Evolutionary conservation across 1,140 invertebrate genomes (phyloP).

Genomic region (Drosophila littoralis): DNA sequence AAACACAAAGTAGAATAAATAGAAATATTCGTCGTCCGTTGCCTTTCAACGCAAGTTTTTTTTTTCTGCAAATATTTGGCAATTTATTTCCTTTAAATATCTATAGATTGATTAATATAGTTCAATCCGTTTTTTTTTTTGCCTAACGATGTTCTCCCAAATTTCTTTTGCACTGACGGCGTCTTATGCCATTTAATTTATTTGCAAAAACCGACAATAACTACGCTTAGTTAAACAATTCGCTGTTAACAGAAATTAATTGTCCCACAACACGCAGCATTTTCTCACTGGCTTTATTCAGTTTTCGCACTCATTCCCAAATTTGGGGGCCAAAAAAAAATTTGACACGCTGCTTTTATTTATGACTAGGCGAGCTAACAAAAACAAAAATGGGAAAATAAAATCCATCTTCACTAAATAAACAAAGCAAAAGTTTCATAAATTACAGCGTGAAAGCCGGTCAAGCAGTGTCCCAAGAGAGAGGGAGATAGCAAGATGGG

Average conservation of each 20-base stretch:
- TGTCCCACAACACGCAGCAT: constrained; percentile 52
- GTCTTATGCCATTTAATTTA: constrained; percentile 34
- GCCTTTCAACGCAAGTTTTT: too few relatives aligned
- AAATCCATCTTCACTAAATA: constrained; percentile 51
- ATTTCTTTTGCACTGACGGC: neutral
- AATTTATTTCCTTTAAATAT: too few relatives aligned
- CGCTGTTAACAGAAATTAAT: constrained; percentile 57
- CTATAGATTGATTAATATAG: neutral
- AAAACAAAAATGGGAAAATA: neutral
- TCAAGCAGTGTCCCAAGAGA: neutral
- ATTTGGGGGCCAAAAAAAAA: constrained; percentile 10
- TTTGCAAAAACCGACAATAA: constrained; percentile 32
- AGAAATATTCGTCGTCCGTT: too few relatives aligned
- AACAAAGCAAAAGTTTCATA: constrained; percentile 54
- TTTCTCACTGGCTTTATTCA: constrained; percentile 12
- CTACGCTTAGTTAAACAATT: constrained; percentile 45
- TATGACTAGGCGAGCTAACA: constrained; percentile 10
- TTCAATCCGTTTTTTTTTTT: neutral
- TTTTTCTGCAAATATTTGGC: too few relatives aligned
- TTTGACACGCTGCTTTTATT: constrained; percentile 28
- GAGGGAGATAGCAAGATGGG: too few relatives aligned
- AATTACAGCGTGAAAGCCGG: constrained; percentile 52
- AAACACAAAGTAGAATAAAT: too few relatives aligned
- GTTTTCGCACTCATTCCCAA: constrained; percentile 9
- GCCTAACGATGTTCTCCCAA: neutral